Evolutionary conservation across 2,113 vertebrate species (phyloP).

Genomic region (Nesoenas mayeri): DNA sequence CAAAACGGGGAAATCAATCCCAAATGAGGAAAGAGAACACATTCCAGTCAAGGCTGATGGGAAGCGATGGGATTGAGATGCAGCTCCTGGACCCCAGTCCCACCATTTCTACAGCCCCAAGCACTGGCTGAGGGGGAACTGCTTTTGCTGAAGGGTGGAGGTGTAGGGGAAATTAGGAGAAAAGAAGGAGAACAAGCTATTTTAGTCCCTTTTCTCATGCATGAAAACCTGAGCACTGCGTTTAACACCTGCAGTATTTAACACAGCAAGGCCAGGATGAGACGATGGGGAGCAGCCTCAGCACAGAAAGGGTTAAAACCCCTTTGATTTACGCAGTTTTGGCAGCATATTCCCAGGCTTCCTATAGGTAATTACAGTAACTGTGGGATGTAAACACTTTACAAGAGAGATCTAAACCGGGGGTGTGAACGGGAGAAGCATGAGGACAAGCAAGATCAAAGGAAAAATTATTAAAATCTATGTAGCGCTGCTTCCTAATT

Average conservation of each 20-base stretch:
- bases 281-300: fast-evolving
- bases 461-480: slow-evolving; percentile 1
- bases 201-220: fast-evolving
- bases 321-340: background rate
- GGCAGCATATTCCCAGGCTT: background rate
- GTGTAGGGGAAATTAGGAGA: background rate
- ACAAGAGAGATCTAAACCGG: slow-evolving; percentile 2
- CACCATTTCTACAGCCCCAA: background rate
- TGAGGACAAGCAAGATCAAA: slow-evolving; percentile 37
- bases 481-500: background rate
- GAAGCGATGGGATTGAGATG: background rate
- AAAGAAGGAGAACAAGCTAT: background rate
- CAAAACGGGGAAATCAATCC: background rate
- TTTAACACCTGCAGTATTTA: background rate
- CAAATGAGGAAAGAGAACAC: background rate
- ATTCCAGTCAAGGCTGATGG: fast-evolving
- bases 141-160: background rate
- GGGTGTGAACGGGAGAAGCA: background rate
- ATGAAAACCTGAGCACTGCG: background rate
- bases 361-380: slow-evolving; percentile 57
- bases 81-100: background rate
- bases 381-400: slow-evolving; percentile 30
- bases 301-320: slow-evolving; percentile 32
- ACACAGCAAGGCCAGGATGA: background rate
- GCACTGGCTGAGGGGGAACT: background rate